Conservation (phyloP, 2,113 vertebrate species). For the Tretioscincus oriximinensis region DNA sequence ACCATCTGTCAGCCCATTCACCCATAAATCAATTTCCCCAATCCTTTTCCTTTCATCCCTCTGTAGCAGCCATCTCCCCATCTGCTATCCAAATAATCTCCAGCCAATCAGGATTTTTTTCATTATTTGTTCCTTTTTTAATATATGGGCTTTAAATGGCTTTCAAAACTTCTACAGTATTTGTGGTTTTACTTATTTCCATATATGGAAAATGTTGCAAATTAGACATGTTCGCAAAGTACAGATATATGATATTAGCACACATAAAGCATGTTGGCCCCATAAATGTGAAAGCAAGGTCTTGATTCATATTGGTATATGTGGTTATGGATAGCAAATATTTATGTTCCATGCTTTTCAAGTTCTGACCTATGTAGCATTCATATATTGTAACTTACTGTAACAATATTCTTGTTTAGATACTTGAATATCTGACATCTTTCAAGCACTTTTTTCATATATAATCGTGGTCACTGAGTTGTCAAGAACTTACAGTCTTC, state of each 20-base stretch:
- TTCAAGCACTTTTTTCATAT: neutral
- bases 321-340: no score
- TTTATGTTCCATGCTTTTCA: neutral
- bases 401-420: neutral
- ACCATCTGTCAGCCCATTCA: slow-evolving; percentile 24
- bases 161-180: neutral
- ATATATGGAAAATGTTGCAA: slow-evolving; percentile 5
- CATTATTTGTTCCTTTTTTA: slow-evolving; percentile 2
- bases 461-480: neutral
- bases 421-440: neutral
- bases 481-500: neutral
- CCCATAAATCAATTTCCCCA: slow-evolving; percentile 10
- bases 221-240: neutral
- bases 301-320: neutral
- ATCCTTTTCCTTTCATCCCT: slow-evolving; percentile 16
- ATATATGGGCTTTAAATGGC: neutral
- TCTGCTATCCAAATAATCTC: slow-evolving; percentile 22
- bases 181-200: slow-evolving; percentile 1
- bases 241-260: neutral
- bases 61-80: slow-evolving; percentile 9
- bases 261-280: neutral
- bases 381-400: neutral
- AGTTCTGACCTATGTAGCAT: no score
- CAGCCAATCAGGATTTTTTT: slow-evolving; percentile 1
- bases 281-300: neutral